These are phyloP conservation scores for Lagria hirta DNA, from an alignment of 2,888 invertebrate species.

Conservation along the genomic window DNA sequence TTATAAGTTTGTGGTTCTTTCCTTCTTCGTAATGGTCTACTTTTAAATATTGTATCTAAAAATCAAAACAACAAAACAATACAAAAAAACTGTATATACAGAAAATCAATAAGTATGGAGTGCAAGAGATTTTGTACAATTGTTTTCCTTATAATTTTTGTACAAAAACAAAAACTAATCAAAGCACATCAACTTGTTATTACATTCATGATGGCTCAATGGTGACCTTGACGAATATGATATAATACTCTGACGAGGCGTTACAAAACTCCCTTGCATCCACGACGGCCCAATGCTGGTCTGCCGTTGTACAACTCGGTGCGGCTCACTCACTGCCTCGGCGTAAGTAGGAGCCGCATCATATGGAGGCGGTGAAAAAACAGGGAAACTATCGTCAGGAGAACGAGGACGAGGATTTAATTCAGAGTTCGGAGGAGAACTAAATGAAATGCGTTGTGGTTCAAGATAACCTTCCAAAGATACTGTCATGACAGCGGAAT, in stretches of 20 bases:
- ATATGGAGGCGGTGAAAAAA: constrained; percentile 80
- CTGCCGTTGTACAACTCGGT: constrained; percentile 47
- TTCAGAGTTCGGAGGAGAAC: constrained; percentile 75
- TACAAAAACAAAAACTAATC: constrained; percentile 6
- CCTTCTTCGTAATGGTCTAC: constrained; percentile 57
- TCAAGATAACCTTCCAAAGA: constrained; percentile 85
- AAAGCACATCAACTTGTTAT: constrained; percentile 22
- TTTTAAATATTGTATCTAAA: constrained; percentile 59
- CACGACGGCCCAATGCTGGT: constrained; percentile 59
- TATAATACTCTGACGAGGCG: constrained; percentile 73
- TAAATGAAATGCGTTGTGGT: constrained; percentile 78
- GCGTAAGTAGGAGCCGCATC: constrained; percentile 53
- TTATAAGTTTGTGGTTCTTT: constrained; percentile 57
- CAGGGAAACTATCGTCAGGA: constrained; percentile 81
- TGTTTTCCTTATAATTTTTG: constrained; percentile 8
- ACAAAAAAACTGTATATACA: constrained; percentile 7
- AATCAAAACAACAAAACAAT: constrained; percentile 33
- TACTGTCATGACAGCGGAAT: constrained; percentile 81
- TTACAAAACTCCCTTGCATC: constrained; percentile 56
- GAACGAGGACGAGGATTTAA: constrained; percentile 66
- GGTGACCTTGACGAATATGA: constrained; percentile 75
- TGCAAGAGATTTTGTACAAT: background rate
- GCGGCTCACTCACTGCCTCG: constrained; percentile 47
- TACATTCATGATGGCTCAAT: constrained; percentile 90
- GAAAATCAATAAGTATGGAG: constrained; percentile 3